A percentile compares a stretch with the other conserved stretches of the same genome.
Evolutionary conservation across 2,888 invertebrate species (phyloP).

Genomic region (Tuta absoluta): DNA sequence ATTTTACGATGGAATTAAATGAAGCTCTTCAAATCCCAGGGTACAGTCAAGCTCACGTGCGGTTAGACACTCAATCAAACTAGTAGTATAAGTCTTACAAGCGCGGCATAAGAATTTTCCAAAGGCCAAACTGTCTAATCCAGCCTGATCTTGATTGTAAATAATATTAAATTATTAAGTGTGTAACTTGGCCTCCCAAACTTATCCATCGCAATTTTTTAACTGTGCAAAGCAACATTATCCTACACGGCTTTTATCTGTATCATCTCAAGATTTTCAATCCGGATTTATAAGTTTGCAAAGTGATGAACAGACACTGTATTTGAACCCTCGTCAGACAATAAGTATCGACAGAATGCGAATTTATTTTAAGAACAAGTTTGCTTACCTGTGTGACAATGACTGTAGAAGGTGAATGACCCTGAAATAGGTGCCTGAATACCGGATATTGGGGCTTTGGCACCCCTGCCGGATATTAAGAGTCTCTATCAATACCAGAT

Average conservation of each 20-base stretch:
- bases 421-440: neutral
- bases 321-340: neutral
- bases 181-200: neutral
- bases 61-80: too few relatives aligned
- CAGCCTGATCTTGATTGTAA: too few relatives aligned
- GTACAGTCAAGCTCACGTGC: too few relatives aligned
- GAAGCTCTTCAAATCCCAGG: too few relatives aligned
- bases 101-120: too few relatives aligned
- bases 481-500: constrained; percentile 1
- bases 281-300: neutral
- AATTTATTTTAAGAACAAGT: constrained; percentile 1
- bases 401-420: neutral
- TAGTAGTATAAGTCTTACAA: too few relatives aligned
- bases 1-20: too few relatives aligned
- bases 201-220: neutral
- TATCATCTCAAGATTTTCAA: neutral
- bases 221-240: neutral
- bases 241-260: neutral
- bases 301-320: neutral
- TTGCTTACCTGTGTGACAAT: constrained; percentile 1
- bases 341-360: neutral
- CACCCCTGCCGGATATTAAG: constrained; percentile 5
- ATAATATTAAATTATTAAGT: neutral
- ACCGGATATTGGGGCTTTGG: neutral
- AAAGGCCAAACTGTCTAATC: too few relatives aligned